These are phyloP conservation scores for Leiothrix lutea DNA, from an alignment of 2,113 vertebrate species.

Conservation along the genomic window DNA sequence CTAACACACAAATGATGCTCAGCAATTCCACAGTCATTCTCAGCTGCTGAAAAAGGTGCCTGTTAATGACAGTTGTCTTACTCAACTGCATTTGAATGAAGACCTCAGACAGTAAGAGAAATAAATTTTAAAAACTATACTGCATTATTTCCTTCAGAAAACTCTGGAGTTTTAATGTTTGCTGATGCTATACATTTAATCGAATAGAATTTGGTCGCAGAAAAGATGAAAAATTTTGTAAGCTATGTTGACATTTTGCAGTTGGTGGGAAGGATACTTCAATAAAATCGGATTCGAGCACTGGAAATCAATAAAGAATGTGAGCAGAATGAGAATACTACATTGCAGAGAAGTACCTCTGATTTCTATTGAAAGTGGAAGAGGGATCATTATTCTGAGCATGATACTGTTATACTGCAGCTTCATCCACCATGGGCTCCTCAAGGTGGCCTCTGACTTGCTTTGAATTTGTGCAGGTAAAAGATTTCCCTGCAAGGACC, in stretches of 20 bases:
- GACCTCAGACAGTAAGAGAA: neutral
- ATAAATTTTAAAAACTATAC: neutral
- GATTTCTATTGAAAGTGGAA: constrained; percentile 54
- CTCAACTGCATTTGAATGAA: constrained; percentile 27
- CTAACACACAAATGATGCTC: neutral
- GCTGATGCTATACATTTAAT: constrained; percentile 15
- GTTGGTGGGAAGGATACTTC: constrained; percentile 50
- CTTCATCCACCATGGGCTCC: constrained; percentile 17
- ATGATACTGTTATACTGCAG: constrained; percentile 9
- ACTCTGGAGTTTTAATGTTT: neutral
- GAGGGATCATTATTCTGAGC: constrained; percentile 58
- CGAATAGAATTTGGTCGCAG: constrained; percentile 11
- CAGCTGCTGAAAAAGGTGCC: constrained; percentile 30
- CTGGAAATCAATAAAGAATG: constrained; percentile 69
- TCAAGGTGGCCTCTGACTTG: constrained; percentile 34
- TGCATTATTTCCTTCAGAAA: neutral
- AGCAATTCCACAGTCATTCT: constrained; percentile 1
- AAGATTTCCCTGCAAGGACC: neutral
- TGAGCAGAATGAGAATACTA: constrained; percentile 51
- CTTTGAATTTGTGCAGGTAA: neutral
- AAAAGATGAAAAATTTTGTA: constrained; percentile 57
- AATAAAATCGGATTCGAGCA: constrained; percentile 55
- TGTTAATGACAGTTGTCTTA: constrained; percentile 16
- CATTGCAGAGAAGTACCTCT: constrained; percentile 30
- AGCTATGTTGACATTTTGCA: constrained; percentile 66